Percentiles rank a stretch among this genome's conserved stretches.
These are phyloP conservation scores for Synergus umbraculus DNA, from an alignment of 2,888 invertebrate species.

Conservation along the genomic window DNA sequence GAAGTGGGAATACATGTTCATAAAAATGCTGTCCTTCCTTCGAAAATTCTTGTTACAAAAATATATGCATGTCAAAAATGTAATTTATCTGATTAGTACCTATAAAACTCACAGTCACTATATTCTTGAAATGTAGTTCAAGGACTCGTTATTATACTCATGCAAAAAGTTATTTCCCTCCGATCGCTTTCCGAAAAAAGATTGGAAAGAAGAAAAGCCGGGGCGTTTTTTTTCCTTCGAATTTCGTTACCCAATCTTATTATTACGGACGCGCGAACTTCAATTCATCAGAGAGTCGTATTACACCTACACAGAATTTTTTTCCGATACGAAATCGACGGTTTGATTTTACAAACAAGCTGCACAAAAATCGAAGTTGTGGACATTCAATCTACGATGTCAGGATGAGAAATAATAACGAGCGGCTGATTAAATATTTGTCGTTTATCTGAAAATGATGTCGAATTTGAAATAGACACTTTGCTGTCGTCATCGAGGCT, in stretches of 20 bases:
- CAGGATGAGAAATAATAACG: slow-evolving; percentile 27
- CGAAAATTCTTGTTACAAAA: background rate
- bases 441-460: background rate
- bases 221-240: slow-evolving; percentile 11
- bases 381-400: slow-evolving; percentile 29
- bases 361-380: background rate
- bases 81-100: background rate
- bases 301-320: slow-evolving; percentile 28
- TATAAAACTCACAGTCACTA: background rate
- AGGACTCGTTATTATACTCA: slow-evolving; percentile 11
- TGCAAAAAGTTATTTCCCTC: background rate
- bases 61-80: background rate
- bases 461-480: slow-evolving; percentile 31
- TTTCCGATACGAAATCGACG: background rate
- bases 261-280: slow-evolving; percentile 1
- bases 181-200: background rate
- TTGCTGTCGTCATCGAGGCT: slow-evolving; percentile 23
- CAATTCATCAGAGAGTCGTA: slow-evolving; percentile 32
- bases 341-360: background rate
- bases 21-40: background rate
- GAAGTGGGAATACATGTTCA: background rate
- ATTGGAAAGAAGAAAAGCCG: background rate
- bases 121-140: slow-evolving; percentile 34
- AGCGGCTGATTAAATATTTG: background rate
- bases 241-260: slow-evolving; percentile 24